Conservation (phyloP, 2,888 invertebrate species). For the Tetragonisca angustula region DNA sequence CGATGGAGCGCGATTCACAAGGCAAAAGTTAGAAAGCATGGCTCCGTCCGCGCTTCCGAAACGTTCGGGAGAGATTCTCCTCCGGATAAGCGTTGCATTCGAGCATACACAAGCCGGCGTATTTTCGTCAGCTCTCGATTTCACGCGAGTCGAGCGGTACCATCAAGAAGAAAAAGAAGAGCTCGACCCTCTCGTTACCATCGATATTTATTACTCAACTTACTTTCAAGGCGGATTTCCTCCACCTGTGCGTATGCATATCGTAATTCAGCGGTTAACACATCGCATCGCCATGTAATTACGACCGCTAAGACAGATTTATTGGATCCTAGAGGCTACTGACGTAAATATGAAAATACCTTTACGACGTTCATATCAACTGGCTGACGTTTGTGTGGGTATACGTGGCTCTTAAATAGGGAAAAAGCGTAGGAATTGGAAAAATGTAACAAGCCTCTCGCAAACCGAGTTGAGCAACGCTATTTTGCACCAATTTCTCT, state of each 20-base stretch:
- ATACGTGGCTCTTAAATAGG: neutral
- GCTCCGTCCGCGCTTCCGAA: conserved; percentile 60
- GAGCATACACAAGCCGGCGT: neutral
- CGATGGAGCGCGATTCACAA: conserved; percentile 53
- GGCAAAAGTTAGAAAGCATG: conserved; percentile 71
- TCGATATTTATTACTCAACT: conserved; percentile 9
- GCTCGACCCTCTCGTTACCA: too few species aligned
- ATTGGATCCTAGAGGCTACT: conserved; percentile 3
- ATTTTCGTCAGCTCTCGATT: conserved; percentile 36
- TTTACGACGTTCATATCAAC: neutral
- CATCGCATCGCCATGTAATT: conserved; percentile 15
- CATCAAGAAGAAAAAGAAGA: too few species aligned
- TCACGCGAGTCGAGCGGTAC: neutral
- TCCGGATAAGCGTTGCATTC: conserved; percentile 21
- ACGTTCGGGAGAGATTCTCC: conserved; percentile 28
- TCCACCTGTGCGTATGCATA: neutral
- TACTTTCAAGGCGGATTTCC: conserved; percentile 5
- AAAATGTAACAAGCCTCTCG: neutral
- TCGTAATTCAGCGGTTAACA: conserved; percentile 8
- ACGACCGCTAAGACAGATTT: conserved; percentile 16
- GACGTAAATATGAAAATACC: conserved; percentile 12
- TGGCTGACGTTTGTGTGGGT: neutral
- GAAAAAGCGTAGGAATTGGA: neutral
- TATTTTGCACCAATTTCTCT: neutral
- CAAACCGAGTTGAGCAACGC: neutral